Evolutionary conservation across 1,140 invertebrate genomes (phyloP).

Genomic region (Yoshiicerus persimilis): DNA sequence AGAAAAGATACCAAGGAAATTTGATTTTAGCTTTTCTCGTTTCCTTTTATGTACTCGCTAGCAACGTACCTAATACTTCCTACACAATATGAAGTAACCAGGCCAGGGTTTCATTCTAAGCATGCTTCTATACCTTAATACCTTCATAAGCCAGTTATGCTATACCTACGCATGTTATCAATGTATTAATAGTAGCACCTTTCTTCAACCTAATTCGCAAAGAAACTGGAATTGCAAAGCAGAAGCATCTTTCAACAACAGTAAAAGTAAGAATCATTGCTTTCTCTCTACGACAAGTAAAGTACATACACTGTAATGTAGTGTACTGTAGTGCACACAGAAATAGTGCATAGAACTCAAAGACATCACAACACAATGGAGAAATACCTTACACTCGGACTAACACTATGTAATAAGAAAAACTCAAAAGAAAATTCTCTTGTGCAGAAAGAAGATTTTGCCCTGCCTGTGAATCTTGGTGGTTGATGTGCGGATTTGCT

Average conservation of each 20-base stretch:
- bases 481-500: not conserved
- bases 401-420: not conserved
- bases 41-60: not conserved
- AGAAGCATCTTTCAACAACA: not conserved
- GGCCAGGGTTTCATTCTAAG: no score
- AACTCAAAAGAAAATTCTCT: not conserved
- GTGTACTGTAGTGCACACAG: not conserved
- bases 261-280: no score
- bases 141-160: no score
- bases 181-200: not conserved
- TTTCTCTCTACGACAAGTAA: not conserved
- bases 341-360: not conserved
- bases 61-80: not conserved
- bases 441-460: not conserved
- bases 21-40: constrained; percentile 4
- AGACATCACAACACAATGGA: not conserved
- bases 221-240: not conserved
- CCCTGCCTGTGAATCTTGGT: not conserved
- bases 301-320: no score
- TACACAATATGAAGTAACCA: no score
- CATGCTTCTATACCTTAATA: no score
- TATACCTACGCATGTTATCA: not conserved
- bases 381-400: not conserved
- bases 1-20: constrained; percentile 15
- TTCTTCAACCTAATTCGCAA: not conserved